phyloP scores from a whole-genome alignment of 2,113 vertebrate species.

The Puffinus mauretanicus region DNA sequence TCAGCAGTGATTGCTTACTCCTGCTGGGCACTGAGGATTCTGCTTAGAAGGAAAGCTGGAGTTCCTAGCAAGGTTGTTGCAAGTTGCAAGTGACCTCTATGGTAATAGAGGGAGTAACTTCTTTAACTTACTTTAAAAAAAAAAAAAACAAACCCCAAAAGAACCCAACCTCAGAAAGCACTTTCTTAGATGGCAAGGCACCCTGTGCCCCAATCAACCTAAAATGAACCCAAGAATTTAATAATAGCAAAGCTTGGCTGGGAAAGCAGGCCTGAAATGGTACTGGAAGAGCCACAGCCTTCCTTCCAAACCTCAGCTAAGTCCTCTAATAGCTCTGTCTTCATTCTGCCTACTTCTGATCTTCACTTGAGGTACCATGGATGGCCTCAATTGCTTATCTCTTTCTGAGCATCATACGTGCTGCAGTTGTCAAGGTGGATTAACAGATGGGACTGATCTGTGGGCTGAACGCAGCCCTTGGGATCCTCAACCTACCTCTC shows the following conservation, averaged over 20 bases:
- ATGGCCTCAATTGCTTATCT: neutral
- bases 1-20: neutral
- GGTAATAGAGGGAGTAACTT: neutral
- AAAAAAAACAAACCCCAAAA: neutral
- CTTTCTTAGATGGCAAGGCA: neutral
- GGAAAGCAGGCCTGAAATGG: neutral
- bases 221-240: neutral
- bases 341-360: neutral
- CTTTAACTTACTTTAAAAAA: neutral
- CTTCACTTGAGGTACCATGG: neutral
- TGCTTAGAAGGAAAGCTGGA: neutral
- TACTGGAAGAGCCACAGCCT: neutral
- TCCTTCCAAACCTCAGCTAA: neutral
- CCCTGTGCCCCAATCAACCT: neutral
- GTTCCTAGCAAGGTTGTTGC: neutral
- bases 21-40: neutral
- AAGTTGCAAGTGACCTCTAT: neutral
- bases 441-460: neutral
- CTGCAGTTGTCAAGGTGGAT: neutral
- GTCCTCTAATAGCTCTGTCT: neutral
- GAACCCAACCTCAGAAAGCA: neutral
- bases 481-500: neutral
- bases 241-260: neutral
- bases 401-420: neutral
- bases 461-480: neutral